A percentile compares a stretch with the other conserved stretches of the same genome.
These are phyloP conservation scores for Netelia melanura DNA, from an alignment of 2,888 invertebrate species.

Conservation along the genomic window DNA sequence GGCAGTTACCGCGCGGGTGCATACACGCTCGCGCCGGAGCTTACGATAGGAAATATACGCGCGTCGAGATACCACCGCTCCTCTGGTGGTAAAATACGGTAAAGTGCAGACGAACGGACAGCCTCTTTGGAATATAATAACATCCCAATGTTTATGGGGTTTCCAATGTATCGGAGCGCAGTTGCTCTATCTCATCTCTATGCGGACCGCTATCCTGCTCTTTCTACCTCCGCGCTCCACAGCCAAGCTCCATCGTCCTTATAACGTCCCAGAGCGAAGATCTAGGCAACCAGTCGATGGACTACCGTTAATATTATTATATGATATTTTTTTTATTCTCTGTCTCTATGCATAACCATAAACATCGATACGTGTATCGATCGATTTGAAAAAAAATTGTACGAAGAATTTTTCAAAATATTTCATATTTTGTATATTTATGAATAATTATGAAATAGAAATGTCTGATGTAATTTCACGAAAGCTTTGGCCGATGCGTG, in stretches of 20 bases:
- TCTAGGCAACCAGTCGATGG: constrained; percentile 58
- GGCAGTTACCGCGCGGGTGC: constrained; percentile 64
- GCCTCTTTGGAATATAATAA: constrained; percentile 71
- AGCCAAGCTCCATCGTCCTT: constrained; percentile 1
- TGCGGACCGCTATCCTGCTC: neutral
- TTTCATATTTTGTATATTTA: neutral
- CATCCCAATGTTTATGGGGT: constrained; percentile 73
- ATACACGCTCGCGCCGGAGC: constrained; percentile 73
- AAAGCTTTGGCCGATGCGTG: neutral
- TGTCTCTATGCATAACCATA: constrained; percentile 12
- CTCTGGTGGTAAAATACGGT: constrained; percentile 55
- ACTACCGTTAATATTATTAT: constrained; percentile 62
- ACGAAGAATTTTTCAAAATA: neutral
- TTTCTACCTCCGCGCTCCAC: neutral
- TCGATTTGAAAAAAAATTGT: neutral
- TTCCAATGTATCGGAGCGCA: constrained; percentile 46
- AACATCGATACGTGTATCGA: neutral
- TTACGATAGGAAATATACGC: constrained; percentile 72
- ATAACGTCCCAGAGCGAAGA: constrained; percentile 21
- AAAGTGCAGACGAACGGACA: constrained; percentile 71
- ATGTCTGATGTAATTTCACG: neutral
- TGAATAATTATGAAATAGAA: neutral
- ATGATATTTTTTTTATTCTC: constrained; percentile 22
- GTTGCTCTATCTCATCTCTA: constrained; percentile 19
- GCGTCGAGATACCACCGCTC: constrained; percentile 64